Evolutionary conservation across 2,888 invertebrate genomes (phyloP).

Genomic region (Stramonita haemastoma): DNA sequence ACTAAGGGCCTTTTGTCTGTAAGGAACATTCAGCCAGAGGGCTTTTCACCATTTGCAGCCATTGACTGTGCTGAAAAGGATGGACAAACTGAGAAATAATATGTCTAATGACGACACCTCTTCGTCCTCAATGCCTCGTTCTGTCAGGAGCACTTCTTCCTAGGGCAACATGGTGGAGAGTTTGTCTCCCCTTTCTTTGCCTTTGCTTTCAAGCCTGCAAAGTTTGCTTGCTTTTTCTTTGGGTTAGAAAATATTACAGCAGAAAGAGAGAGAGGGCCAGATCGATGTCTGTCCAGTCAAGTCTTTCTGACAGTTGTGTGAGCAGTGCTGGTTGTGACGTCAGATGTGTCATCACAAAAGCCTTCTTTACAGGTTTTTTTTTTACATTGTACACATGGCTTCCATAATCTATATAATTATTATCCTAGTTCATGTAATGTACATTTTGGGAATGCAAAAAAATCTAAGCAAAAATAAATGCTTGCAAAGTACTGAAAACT

Average conservation of each 20-base stretch:
- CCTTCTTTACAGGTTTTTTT: background rate
- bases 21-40: background rate
- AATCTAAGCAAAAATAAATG: too few relatives aligned
- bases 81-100: constrained; percentile 37
- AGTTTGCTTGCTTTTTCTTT: constrained; percentile 2
- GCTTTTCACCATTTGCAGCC: background rate
- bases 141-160: background rate
- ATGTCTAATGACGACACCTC: constrained; percentile 34
- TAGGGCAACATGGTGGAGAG: background rate
- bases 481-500: too few relatives aligned
- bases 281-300: background rate
- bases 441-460: too few relatives aligned
- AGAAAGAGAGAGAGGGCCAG: too few relatives aligned
- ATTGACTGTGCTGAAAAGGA: background rate
- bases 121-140: background rate
- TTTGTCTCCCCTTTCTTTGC: background rate
- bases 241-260: background rate
- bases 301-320: background rate
- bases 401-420: too few relatives aligned
- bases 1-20: too few relatives aligned
- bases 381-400: too few relatives aligned
- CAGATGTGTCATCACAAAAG: background rate
- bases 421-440: too few relatives aligned
- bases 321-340: background rate
- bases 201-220: background rate